Conservation (phyloP, 1,140 invertebrate genomes). For the Macrosteles quadrilineatus region DNA sequence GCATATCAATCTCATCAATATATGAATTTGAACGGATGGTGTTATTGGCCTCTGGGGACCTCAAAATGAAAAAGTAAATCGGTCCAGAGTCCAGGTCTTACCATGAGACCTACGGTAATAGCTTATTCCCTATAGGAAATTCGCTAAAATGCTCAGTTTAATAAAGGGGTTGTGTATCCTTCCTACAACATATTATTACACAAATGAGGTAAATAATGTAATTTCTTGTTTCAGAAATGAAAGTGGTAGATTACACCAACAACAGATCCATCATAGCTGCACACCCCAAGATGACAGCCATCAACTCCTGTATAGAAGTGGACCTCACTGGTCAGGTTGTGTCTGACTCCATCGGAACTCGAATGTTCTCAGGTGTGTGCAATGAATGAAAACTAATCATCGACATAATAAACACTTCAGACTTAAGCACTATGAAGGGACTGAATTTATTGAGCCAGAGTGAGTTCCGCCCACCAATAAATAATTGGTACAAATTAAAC, state of each 20-base stretch:
- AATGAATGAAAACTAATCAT: neutral
- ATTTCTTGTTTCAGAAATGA: constrained; percentile 66
- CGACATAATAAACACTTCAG: too few species aligned
- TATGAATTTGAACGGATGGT: too few species aligned
- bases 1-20: too few species aligned
- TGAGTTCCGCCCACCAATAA: neutral
- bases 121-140: too few species aligned
- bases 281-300: constrained; percentile 91
- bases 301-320: constrained; percentile 95
- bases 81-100: too few species aligned
- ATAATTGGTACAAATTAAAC: neutral
- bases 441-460: neutral
- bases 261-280: constrained; percentile 75
- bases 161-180: too few species aligned
- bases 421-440: neutral
- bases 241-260: constrained; percentile 85
- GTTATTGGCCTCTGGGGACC: too few species aligned
- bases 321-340: constrained; percentile 94
- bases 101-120: too few species aligned
- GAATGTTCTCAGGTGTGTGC: constrained; percentile 86
- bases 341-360: constrained; percentile 89
- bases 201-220: too few species aligned
- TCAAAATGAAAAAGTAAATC: too few species aligned
- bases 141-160: too few species aligned
- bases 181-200: too few species aligned